These are phyloP conservation scores for Lamellibrachia luymesi DNA, from an alignment of 1,140 invertebrate species.

Conservation along the genomic window DNA sequence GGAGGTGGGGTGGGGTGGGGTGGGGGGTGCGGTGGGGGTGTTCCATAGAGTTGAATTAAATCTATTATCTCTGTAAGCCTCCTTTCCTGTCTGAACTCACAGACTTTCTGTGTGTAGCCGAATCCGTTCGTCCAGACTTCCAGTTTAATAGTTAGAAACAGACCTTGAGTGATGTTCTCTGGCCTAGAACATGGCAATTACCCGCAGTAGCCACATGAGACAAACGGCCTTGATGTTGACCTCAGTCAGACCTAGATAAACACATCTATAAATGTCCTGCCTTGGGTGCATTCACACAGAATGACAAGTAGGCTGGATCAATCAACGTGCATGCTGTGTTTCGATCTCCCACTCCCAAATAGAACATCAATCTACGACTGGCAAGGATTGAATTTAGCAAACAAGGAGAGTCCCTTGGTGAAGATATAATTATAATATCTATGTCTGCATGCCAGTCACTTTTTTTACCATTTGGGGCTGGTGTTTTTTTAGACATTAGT, in stretches of 20 bases:
- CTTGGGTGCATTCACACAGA: neutral
- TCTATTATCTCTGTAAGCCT: no score
- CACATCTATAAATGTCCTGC: neutral
- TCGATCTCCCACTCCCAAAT: neutral
- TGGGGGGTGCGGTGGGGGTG: no score
- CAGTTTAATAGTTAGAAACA: neutral
- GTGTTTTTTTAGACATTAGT: no score
- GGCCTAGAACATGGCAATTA: neutral
- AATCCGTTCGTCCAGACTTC: no score
- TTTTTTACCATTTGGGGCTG: no score
- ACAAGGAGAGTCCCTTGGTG: neutral
- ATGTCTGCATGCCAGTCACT: neutral
- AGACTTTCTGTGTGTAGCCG: no score
- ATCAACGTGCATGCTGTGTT: neutral
- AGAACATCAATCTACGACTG: neutral
- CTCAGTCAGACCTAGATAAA: neutral
- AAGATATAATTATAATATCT: neutral
- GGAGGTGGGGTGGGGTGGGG: neutral
- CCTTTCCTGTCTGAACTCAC: neutral
- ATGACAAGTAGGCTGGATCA: neutral
- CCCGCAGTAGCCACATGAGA: neutral
- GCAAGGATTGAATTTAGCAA: neutral
- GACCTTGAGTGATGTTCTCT: neutral
- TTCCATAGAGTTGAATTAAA: no score
- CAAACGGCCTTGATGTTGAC: neutral